Percentiles rank a stretch among this genome's conserved stretches.
Conservation (phyloP, 2,113 vertebrate genomes). For the Stigmatopora nigra region DNA sequence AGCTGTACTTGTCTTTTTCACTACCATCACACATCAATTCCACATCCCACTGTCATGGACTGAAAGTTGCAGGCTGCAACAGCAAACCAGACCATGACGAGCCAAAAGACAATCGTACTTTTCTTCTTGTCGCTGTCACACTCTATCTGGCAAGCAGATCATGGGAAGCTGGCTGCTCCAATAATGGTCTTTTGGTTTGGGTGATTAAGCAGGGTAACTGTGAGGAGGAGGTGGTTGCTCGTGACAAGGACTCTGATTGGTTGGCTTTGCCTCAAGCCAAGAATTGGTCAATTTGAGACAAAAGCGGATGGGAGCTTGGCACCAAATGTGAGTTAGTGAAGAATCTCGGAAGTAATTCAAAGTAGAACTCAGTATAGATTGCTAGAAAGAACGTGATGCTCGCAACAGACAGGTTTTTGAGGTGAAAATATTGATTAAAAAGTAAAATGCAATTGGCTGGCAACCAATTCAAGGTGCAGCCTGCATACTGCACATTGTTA, state of each 20-base stretch:
- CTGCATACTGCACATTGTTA: too few relatives aligned
- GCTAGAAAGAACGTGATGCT: neutral
- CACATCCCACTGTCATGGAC: constrained; percentile 29
- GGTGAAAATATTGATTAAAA: neutral
- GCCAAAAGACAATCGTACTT: constrained; percentile 42
- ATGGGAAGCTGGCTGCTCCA: constrained; percentile 55
- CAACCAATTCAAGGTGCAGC: too few relatives aligned
- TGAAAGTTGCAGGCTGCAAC: constrained; percentile 36
- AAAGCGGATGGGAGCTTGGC: constrained; percentile 47
- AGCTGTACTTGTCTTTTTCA: constrained; percentile 38
- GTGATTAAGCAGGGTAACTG: constrained; percentile 56
- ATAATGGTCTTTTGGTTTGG: constrained; percentile 51
- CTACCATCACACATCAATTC: constrained; percentile 42
- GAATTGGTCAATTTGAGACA: constrained; percentile 30
- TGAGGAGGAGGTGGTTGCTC: constrained; percentile 21
- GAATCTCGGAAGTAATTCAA: constrained; percentile 3
- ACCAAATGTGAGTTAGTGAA: constrained; percentile 4
- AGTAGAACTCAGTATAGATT: neutral
- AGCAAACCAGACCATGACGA: constrained; percentile 39
- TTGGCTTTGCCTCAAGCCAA: constrained; percentile 13
- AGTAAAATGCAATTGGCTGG: too few relatives aligned
- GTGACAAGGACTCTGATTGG: constrained; percentile 38
- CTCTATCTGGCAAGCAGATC: constrained; percentile 44
- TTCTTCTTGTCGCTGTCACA: constrained; percentile 40
- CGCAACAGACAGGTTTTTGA: neutral